Evolutionary conservation across 2,888 invertebrate species (phyloP), one percentile per base, ranked within the genome.

Genomic region (Drosophila tanythrix): DNA sequence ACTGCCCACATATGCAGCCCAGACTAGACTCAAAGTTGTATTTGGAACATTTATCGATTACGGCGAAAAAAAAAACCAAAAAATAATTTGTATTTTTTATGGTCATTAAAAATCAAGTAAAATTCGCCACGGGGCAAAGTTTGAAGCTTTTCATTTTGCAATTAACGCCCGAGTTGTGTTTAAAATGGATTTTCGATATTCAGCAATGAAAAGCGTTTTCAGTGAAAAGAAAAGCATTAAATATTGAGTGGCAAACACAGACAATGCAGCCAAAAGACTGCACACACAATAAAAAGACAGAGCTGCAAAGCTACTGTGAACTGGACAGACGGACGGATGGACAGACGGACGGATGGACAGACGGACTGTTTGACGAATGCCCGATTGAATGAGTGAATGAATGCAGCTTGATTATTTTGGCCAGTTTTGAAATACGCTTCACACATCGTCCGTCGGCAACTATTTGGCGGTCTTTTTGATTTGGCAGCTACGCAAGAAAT

Each of bases 81-180:
- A 52, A 3, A 21, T 18, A 10, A 5, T 3, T 7, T 15, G 43
- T 64, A 35, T 46, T 33, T 48, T 56, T 63, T 38, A 27, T 55
- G 48, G 15, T 50, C 29, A 62, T 62, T 74, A 58, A 74, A 64
- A 46, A 55, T 25, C 3, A 53, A 53, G n/a, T 18, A 43, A 61
- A 48, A 57, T 53, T 56, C 29, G 29, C 56, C 29, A 31, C 10
- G 21, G 29, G 38, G 29, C 56, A 7, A 15, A 38, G 6, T n/a
- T 38, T 10, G 15, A 50, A n/a, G n/a, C 50, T 52, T 69, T 53
- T 66, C 36, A 65, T 65, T 71, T 80, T 71, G 68, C 77, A 76
- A 81, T 81, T 79, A 79, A 76, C 73, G 73, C 70, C 50, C 38
- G 68, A 66, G 57, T 81, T 79, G 77, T 66, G 74, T 70, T 74